Base-by-base conservation (phyloP, 2,797 vertebrate genomes). In the Toxotes lorentzi region DNA sequence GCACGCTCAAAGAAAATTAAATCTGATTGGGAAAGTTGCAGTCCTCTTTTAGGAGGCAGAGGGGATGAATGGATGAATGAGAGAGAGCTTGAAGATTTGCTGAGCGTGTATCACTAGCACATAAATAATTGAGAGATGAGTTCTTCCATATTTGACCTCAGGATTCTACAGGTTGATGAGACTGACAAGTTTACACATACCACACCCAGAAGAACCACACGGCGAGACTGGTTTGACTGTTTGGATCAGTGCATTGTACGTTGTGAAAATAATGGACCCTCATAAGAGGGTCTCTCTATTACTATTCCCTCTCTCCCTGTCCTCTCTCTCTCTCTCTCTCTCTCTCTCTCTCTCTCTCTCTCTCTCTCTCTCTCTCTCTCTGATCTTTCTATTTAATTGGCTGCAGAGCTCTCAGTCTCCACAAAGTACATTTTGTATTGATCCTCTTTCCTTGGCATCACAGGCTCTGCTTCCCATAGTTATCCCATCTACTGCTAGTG, bases 351-450 rank as follows among this genome's bases (percentile, higher is more conserved):
- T 21, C 34, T 54, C 60, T 60, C 34, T 50, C 35, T 68, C 68
- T 60, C 70, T 21, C 30, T 38, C 61, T 67, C 67, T 14, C 58
- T 43, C 63, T 69, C 61, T 82, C 67, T 83, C 38, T 83, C 82
- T 86, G 82, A 86, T 91, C 87, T 84, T 85, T 83, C 65, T 75
- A 71, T 88, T 90, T 93, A 93, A 92, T 93, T 94, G 92, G 88
- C 86, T 91, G 77, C 85, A 89, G 82, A 88, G 66, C 86, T 90
- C 91, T 89, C 79, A 70, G 81, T 90, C 91, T 91, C 86, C 74
- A 85, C 90, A 89, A 90, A 93, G 89, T 91, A 89, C 90, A 93
- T 93, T 91, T 92, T 87, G 75, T 93, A 94, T 94, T 91, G 93
- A 94, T 93, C 82, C 83, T 57, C 59, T 79, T 86, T 88, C 78